Evolutionary conservation across 2,797 vertebrate species (phyloP).

Genomic region (Gymnoscopelus microlampas): DNA sequence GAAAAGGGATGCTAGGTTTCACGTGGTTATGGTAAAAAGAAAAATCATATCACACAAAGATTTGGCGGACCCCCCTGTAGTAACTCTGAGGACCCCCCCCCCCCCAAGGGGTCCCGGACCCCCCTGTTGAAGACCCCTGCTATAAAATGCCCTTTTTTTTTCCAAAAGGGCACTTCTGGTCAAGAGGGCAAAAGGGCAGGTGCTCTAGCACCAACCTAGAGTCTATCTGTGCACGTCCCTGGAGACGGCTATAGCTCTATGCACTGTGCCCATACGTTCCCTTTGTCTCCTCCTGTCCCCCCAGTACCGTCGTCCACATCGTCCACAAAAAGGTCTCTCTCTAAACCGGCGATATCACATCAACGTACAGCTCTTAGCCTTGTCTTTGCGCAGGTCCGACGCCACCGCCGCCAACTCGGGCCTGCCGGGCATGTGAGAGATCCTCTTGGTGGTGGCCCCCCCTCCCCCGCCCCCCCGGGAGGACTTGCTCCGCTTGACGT

Average conservation of each 20-base stretch:
- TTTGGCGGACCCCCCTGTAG: too few species aligned
- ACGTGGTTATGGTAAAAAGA: too few species aligned
- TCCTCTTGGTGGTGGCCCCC: constrained; percentile 84
- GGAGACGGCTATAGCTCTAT: constrained; percentile 1
- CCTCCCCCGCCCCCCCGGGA: constrained; percentile 78
- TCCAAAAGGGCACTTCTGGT: too few species aligned
- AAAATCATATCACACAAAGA: too few species aligned
- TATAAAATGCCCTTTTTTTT: too few species aligned
- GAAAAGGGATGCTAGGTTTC: too few species aligned
- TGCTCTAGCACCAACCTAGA: too few species aligned
- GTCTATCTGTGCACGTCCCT: too few species aligned
- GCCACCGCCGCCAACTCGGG: constrained; percentile 86
- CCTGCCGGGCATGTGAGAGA: constrained; percentile 89
- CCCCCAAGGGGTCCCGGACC: too few species aligned
- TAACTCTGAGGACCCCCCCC: too few species aligned
- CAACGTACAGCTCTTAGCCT: constrained; percentile 90
- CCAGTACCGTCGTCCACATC: constrained; percentile 69
- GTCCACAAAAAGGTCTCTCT: neutral
- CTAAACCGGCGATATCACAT: constrained; percentile 80
- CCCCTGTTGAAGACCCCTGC: too few species aligned
- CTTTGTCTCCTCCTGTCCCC: constrained; percentile 83
- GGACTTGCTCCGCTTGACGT: constrained; percentile 88
- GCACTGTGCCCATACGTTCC: neutral
- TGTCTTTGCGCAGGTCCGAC: constrained; percentile 91
- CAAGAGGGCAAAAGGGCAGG: too few species aligned